A percentile compares a stretch with the other conserved stretches of the same genome.
Conservation (phyloP, 2,113 vertebrate genomes). For the Lepidothrix coronata region DNA sequence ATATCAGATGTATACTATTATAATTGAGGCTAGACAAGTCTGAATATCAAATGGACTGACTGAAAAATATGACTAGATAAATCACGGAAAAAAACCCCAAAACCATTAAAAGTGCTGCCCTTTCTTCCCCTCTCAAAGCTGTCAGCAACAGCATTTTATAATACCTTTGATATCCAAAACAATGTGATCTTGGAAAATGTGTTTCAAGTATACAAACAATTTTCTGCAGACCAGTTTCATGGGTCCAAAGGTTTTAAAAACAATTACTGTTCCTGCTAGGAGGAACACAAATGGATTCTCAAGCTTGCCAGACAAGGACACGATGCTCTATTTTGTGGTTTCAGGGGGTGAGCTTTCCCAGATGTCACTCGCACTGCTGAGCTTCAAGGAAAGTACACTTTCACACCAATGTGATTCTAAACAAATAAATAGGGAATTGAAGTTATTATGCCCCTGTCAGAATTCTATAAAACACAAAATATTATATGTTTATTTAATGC, state of each 20-base stretch:
- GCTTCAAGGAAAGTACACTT: constrained; percentile 48
- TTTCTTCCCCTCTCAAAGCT: neutral
- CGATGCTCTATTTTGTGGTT: neutral
- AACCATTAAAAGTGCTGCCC: neutral
- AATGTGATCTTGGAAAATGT: constrained; percentile 20
- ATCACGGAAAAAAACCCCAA: neutral
- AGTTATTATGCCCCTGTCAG: constrained; percentile 45
- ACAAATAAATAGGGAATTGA: constrained; percentile 22
- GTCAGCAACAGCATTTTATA: neutral
- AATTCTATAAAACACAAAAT: constrained; percentile 37
- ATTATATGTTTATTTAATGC: constrained; percentile 40
- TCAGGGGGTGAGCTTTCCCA: constrained; percentile 19
- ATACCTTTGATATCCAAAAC: constrained; percentile 21
- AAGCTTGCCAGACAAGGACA: constrained; percentile 21
- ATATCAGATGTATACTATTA: neutral
- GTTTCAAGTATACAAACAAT: constrained; percentile 4
- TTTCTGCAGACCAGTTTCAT: constrained; percentile 25
- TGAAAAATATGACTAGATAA: neutral
- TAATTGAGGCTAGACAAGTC: neutral
- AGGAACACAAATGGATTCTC: constrained; percentile 32
- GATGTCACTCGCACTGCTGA: constrained; percentile 16
- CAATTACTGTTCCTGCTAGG: constrained; percentile 22
- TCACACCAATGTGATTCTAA: constrained; percentile 25
- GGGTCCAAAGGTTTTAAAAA: constrained; percentile 55
- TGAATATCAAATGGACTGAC: neutral